phyloP scores from a whole-genome alignment of 2,888 invertebrate genomes.

The Spialia ferax region DNA sequence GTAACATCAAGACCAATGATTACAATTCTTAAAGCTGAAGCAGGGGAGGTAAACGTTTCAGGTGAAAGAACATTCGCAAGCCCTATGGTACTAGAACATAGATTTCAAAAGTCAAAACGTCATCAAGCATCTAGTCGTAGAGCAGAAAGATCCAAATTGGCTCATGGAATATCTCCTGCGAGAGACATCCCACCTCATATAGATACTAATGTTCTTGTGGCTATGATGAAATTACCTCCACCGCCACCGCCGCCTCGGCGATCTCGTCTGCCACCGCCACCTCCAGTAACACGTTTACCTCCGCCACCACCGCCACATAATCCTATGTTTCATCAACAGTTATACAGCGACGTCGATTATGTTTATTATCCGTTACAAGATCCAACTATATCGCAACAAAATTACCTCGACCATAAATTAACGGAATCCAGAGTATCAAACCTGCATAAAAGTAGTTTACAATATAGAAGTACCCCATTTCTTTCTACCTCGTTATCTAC shows the following conservation, averaged over 20 bases:
- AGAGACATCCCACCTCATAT: constrained; percentile 73
- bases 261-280: constrained; percentile 90
- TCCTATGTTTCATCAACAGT: constrained; percentile 95
- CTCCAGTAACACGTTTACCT: constrained; percentile 88
- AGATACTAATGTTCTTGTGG: constrained; percentile 84
- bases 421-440: constrained; percentile 89
- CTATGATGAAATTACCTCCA: constrained; percentile 88
- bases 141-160: constrained; percentile 88
- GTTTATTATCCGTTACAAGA: constrained; percentile 97
- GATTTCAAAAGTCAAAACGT: constrained; percentile 81
- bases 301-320: constrained; percentile 93
- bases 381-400: constrained; percentile 95
- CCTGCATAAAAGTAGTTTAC: constrained; percentile 90
- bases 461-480: constrained; percentile 94
- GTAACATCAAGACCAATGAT: constrained; percentile 92
- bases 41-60: constrained; percentile 88
- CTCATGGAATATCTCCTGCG: constrained; percentile 80
- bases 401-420: constrained; percentile 95
- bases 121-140: constrained; percentile 86
- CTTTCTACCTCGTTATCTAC: constrained; percentile 89
- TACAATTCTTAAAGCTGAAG: constrained; percentile 92
- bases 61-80: constrained; percentile 86
- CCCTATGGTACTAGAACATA: constrained; percentile 80
- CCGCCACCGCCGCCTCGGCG: constrained; percentile 86
- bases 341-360: constrained; percentile 96